phyloP scores from a whole-genome alignment of 2,888 invertebrate species.

The Ophion ellenae region DNA sequence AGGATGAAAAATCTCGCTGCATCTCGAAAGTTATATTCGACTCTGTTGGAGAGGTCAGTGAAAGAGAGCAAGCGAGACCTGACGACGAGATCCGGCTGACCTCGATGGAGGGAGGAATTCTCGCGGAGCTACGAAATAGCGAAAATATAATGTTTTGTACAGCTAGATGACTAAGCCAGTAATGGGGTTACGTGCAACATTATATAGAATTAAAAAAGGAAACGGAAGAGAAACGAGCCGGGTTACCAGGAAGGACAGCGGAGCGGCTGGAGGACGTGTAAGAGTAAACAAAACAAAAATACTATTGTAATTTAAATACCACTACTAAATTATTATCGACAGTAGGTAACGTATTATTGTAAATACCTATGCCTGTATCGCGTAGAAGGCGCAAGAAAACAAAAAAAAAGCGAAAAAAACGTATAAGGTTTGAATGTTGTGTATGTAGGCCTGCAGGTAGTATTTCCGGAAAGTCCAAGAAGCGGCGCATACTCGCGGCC shows the following conservation, averaged over 20 bases:
- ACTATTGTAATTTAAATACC: constrained; percentile 82
- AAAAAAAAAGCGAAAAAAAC: constrained; percentile 49
- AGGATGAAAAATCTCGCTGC: constrained; percentile 35
- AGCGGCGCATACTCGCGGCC: constrained; percentile 50
- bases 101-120: constrained; percentile 80
- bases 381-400: constrained; percentile 61
- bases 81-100: constrained; percentile 76
- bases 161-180: constrained; percentile 83
- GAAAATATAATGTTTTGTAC: constrained; percentile 83
- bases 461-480: constrained; percentile 67
- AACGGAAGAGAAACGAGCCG: constrained; percentile 7
- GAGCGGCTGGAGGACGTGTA: background rate
- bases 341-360: constrained; percentile 80
- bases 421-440: constrained; percentile 68
- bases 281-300: constrained; percentile 69
- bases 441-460: constrained; percentile 68
- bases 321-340: constrained; percentile 75
- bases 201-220: constrained; percentile 75
- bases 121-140: constrained; percentile 79
- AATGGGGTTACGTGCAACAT: constrained; percentile 83
- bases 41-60: constrained; percentile 27
- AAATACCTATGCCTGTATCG: constrained; percentile 79
- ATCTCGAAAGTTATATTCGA: constrained; percentile 44
- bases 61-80: constrained; percentile 67
- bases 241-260: background rate